Base-by-base conservation (phyloP, 2,888 invertebrate species). In the Blastobasis adustella region DNA sequence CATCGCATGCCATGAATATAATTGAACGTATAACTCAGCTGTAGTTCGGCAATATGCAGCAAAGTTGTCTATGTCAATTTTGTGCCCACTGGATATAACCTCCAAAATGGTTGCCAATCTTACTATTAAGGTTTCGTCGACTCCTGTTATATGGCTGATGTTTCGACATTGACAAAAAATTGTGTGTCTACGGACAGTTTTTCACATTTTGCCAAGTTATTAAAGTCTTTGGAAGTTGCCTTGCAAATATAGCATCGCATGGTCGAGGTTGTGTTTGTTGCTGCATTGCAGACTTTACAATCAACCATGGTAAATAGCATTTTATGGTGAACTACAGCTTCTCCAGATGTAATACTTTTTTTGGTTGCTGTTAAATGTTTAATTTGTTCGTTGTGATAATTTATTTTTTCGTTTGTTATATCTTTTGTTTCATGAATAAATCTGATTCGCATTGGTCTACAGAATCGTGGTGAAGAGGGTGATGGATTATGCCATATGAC, bases 401-500 rank as follows among this genome's bases (percentile, higher is more conserved):
- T 39, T 37, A 48, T 48, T 48, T 48, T 41, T 10, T 48, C 41
- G 6, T 41, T 23, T n/a, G 48, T 48, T 7, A 41, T n/a, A 10
- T 46, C 46, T 6, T 6, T 46, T 39, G 44, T n/a, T 39, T 47
- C 47, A 7, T 47, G 41, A 4, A 54, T 39, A 47, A 60, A 60
- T 38, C 57, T 43, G 9, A 56, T 49, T n/a, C 56, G 39, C 9
- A 61, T 58, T 7, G 56, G 59, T 48, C 58, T 41, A 39, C 58
- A 60, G 45, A 43, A 63, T 37, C 61, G 49, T 10, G 55, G 46
- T 5, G 66, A 66, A 5, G 65, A 61, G 9, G 59, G 58, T 4
- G 52, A 52, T 52, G 62, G 63, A 46, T 64, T 66, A 51, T 66
- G 54, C 66, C 62, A 64, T 37, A 63, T 43, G 6, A 58, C 51